Evolutionary conservation across 2,797 vertebrate species (phyloP).

Genomic region (Hyperoplus lanceolatus): DNA sequence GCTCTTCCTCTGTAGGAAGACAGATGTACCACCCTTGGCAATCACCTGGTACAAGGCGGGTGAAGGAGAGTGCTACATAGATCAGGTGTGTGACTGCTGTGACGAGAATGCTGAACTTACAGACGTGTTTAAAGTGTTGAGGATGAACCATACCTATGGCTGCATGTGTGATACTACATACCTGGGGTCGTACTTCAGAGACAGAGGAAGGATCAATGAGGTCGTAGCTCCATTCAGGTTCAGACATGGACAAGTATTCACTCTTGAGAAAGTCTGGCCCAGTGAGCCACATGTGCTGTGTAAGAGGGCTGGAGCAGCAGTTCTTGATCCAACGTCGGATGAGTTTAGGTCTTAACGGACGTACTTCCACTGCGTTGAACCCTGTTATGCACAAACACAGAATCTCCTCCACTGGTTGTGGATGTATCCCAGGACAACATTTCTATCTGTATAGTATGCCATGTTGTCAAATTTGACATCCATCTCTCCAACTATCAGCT

Average conservation of each 20-base stretch:
- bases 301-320: background rate
- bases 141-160: background rate
- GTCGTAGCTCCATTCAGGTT: background rate
- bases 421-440: too few relatives aligned
- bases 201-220: background rate
- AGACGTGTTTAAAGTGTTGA: background rate
- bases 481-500: too few relatives aligned
- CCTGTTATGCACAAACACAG: too few relatives aligned
- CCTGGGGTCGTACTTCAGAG: background rate
- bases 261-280: background rate
- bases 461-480: too few relatives aligned
- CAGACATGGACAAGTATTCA: background rate
- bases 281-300: background rate
- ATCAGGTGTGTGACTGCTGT: background rate
- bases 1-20: background rate
- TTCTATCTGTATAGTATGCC: too few relatives aligned
- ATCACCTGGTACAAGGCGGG: background rate
- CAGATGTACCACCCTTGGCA: background rate
- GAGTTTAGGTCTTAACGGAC: background rate
- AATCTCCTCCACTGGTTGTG: too few relatives aligned
- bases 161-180: background rate
- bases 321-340: background rate
- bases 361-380: background rate
- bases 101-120: background rate
- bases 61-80: background rate